These are phyloP conservation scores for Mantis religiosa DNA, from an alignment of 2,888 invertebrate genomes.

Conservation along the genomic window DNA sequence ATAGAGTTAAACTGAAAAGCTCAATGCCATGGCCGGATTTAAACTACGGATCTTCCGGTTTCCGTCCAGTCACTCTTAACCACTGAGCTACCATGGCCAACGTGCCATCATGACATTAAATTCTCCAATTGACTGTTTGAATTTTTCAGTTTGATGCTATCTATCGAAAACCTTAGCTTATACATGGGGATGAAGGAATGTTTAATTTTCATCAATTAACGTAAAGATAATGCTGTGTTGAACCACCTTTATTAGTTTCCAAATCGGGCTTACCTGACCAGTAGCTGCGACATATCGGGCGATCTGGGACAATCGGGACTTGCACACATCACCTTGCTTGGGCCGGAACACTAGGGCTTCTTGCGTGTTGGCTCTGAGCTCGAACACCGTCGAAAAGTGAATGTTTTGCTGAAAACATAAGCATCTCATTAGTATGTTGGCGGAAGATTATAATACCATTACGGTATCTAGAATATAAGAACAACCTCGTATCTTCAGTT, in stretches of 20 bases:
- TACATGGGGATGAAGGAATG: too few relatives aligned
- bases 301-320: constrained; percentile 69
- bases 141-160: too few relatives aligned
- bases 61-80: too few relatives aligned
- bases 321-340: constrained; percentile 60
- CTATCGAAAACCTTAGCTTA: too few relatives aligned
- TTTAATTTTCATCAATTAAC: too few relatives aligned
- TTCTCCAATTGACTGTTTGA: too few relatives aligned
- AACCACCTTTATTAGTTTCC: not conserved
- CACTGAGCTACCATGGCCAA: too few relatives aligned
- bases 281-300: constrained; percentile 83
- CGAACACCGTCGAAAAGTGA: constrained; percentile 81
- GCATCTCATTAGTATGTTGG: not conserved
- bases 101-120: too few relatives aligned
- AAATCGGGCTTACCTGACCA: constrained; percentile 51
- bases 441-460: not conserved
- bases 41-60: too few relatives aligned
- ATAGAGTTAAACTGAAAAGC: too few relatives aligned
- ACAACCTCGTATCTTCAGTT: not conserved
- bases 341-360: constrained; percentile 62
- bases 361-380: constrained; percentile 67
- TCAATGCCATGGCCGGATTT: too few relatives aligned
- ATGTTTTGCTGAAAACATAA: constrained; percentile 37
- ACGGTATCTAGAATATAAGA: not conserved
- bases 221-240: too few relatives aligned